These are phyloP conservation scores for Chironomus tepperi DNA, from an alignment of 1,140 invertebrate genomes.

Conservation along the genomic window DNA sequence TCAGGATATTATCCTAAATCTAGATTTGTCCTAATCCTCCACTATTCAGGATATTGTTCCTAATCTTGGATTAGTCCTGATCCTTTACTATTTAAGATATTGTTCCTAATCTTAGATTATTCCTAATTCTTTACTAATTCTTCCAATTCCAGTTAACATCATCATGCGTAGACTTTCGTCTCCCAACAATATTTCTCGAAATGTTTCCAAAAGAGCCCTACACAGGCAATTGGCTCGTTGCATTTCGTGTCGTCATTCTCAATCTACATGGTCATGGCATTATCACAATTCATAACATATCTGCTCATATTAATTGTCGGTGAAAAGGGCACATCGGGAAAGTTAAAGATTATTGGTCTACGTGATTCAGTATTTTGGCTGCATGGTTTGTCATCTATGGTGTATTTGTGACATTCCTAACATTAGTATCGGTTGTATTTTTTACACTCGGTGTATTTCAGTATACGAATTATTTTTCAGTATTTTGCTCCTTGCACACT, in stretches of 20 bases:
- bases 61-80: too few species aligned
- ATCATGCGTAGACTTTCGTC: constrained; percentile 38
- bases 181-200: constrained; percentile 53
- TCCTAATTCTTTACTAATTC: too few species aligned
- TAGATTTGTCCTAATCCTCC: too few species aligned
- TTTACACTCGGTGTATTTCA: constrained; percentile 57
- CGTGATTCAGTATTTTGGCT: constrained; percentile 70
- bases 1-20: too few species aligned
- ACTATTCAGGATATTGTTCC: too few species aligned
- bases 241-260: constrained; percentile 67
- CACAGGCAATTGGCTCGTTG: constrained; percentile 62
- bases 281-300: constrained; percentile 75
- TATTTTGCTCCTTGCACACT: constrained; percentile 71
- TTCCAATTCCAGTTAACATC: constrained; percentile 19
- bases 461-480: constrained; percentile 65
- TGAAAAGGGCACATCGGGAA: constrained; percentile 82
- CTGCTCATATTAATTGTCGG: constrained; percentile 73
- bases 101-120: too few species aligned
- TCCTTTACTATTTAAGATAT: too few species aligned
- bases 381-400: constrained; percentile 24
- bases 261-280: constrained; percentile 72
- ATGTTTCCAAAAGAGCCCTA: constrained; percentile 65
- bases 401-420: constrained; percentile 19
- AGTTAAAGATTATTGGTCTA: constrained; percentile 82
- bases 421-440: constrained; percentile 6